Evolutionary conservation across 2,797 vertebrate genomes (phyloP).

Genomic region (Gallinago nigripennis): DNA sequence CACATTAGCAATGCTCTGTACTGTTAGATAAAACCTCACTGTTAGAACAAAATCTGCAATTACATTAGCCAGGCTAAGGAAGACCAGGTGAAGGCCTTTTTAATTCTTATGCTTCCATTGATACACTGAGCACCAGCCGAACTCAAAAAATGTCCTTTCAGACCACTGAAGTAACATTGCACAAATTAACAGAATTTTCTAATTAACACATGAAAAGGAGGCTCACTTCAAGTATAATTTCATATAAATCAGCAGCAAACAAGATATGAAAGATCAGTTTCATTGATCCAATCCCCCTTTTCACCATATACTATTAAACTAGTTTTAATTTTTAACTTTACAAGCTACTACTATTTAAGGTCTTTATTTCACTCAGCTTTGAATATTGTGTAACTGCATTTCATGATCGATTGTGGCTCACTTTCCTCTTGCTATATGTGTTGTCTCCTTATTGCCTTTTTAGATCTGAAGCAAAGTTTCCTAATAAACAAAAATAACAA

Average conservation of each 20-base stretch:
- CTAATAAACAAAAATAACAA: conserved; percentile 52
- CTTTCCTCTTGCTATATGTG: conserved; percentile 13
- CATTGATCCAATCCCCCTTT: background rate
- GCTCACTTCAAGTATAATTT: background rate
- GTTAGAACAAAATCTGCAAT: background rate
- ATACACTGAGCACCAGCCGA: background rate
- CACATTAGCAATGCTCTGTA: background rate
- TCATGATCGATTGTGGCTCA: conserved; percentile 37
- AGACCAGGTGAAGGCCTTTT: background rate
- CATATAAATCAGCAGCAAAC: background rate
- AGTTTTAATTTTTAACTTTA: conserved; percentile 59
- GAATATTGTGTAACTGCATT: conserved; percentile 63
- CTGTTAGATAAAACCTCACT: background rate
- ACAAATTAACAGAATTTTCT: background rate
- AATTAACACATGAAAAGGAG: background rate
- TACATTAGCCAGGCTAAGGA: background rate
- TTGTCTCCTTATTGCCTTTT: conserved; percentile 56
- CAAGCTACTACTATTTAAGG: conserved; percentile 33
- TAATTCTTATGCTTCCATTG: background rate
- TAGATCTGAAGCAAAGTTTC: conserved; percentile 52
- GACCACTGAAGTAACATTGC: background rate
- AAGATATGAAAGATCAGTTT: background rate
- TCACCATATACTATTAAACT: conserved; percentile 24
- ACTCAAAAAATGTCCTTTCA: background rate
- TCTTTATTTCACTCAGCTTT: conserved; percentile 35